Evolutionary conservation across 2,113 vertebrate genomes (phyloP), one percentile per base, ranked within the genome.

Genomic region (Carassius gibelio): DNA sequence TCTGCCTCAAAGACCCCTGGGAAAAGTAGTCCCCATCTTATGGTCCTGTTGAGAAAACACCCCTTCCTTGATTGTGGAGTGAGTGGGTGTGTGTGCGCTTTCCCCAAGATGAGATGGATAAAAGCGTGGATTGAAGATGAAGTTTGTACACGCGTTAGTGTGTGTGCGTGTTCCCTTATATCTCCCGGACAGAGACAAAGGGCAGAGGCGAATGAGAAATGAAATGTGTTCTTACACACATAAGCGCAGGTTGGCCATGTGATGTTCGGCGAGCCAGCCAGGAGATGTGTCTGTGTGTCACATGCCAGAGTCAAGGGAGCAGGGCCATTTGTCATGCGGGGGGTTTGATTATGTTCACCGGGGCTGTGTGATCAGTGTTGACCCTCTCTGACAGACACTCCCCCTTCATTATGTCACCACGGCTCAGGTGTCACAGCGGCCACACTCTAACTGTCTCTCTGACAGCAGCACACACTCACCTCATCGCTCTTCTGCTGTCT

Each of bases 391-490:
- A 98, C 98, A 98, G 95, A 95, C 95, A 95, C 96, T 95, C 96
- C 96, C 96, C 97, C 97, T 99, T 97, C 98, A 99, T 99, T 99
- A 99, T 99, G 97, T 99, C 96, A 96, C 95, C 92, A 93, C 94
- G 92, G 95, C 96, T 95, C 93, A 96, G 95, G 96, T 98, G 97
- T 94, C 93, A 94, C 88, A 87, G 87, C 88, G 74, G 89, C 88
- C 89, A 91, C 91, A 92, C 92, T 91, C 91, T 93, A 94, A 94
- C 92, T 89, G 92, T 94, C 93, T 94, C 91, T 90, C 90, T 94
- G 94, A 94, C 94, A 94, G 91, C 90, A 90, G 87, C 88, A 89
- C 89, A 93, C 92, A 90, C 91, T 92, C 92, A 88, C 91, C 92
- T 92, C 94, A 95, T 95, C 94, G 91, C 93, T 94, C 94, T 94